Percentiles rank a stretch among this genome's conserved stretches.
Conservation (phyloP, 2,113 vertebrate genomes). For the Labeo rohita region DNA sequence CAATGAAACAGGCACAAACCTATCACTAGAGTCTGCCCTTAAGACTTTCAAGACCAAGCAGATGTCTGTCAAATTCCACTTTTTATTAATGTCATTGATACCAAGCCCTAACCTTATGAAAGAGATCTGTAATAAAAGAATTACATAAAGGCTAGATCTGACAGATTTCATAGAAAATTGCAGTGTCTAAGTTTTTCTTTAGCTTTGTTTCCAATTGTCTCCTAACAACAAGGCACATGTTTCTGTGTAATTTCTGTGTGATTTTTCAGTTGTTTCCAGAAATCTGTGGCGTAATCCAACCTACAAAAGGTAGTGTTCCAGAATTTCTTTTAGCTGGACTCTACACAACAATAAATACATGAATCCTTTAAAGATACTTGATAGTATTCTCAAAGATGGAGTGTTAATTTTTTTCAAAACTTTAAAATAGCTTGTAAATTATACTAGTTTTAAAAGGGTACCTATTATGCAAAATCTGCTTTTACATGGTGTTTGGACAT, state of each 20-base stretch:
- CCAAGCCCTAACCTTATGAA: background rate
- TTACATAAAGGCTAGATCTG: background rate
- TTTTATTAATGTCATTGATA: constrained; percentile 29
- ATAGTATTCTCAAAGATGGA: too few species aligned
- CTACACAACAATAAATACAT: too few species aligned
- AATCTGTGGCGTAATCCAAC: too few species aligned
- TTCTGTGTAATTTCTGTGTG: background rate
- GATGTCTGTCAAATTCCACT: constrained; percentile 46
- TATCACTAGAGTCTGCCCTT: constrained; percentile 34
- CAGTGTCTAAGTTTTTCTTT: background rate
- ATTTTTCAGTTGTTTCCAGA: too few species aligned
- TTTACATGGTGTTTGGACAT: too few species aligned
- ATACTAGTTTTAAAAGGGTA: too few species aligned
- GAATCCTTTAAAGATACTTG: too few species aligned
- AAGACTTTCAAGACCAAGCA: constrained; percentile 54
- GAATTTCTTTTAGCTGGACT: too few species aligned
- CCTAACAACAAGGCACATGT: background rate
- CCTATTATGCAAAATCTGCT: too few species aligned
- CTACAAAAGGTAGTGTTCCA: background rate
- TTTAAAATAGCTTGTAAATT: too few species aligned
- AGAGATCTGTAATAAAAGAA: background rate
- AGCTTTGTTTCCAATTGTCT: background rate
- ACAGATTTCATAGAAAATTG: background rate
- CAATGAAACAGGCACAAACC: constrained; percentile 31
- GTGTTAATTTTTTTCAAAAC: background rate